phyloP scores from a whole-genome alignment of 2,113 vertebrate species.

The Corvus hawaiiensis region DNA sequence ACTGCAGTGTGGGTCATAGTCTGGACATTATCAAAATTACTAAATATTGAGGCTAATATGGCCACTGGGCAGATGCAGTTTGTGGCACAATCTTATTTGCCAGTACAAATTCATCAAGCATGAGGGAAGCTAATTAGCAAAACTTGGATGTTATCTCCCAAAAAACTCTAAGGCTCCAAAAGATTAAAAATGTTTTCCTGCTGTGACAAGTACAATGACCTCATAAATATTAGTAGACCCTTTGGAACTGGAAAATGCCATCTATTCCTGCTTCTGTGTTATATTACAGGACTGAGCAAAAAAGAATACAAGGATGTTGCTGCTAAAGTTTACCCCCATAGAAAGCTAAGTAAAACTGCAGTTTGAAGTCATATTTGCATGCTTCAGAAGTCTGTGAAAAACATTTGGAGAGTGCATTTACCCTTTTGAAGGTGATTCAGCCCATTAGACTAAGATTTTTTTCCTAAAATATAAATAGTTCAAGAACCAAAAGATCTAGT shows the following conservation, averaged over 20 bases:
- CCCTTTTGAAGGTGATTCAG: background rate
- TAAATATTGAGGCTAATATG: background rate
- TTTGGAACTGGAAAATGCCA: conserved; percentile 16
- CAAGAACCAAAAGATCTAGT: background rate
- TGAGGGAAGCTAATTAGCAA: background rate
- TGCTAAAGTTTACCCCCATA: background rate
- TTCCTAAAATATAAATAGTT: background rate
- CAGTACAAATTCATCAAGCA: background rate
- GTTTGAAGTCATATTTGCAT: background rate
- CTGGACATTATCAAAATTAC: background rate
- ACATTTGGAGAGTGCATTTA: background rate
- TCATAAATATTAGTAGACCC: background rate
- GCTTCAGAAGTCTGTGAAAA: background rate
- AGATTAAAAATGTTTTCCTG: background rate
- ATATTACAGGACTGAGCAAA: background rate
- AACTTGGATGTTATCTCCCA: background rate
- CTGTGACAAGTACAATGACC: background rate
- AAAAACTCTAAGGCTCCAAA: background rate
- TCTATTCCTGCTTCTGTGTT: background rate
- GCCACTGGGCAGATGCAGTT: background rate
- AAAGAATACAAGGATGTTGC: background rate
- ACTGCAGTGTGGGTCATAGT: background rate
- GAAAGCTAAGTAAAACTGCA: background rate
- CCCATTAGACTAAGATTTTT: background rate
- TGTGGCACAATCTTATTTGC: background rate